Evolutionary conservation across 30 jellyfish, hydroid and myxozoan species (phyloP).

Genomic region (Hydractinia symbiolongicarpus): DNA sequence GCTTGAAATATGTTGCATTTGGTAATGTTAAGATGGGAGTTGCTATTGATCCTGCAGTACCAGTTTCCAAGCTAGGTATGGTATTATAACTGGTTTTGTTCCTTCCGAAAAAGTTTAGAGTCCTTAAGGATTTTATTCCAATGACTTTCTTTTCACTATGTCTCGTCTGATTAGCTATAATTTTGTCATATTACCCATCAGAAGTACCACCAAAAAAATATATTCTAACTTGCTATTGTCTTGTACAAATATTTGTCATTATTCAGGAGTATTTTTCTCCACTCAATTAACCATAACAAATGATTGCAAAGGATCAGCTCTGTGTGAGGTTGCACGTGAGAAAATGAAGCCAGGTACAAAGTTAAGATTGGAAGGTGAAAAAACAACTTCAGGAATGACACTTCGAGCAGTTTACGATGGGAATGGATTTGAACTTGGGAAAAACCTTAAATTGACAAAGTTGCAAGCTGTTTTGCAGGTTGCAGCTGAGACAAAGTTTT

Average conservation of each 20-base stretch:
- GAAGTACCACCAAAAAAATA: too few relatives aligned
- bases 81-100: background rate
- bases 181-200: too few relatives aligned
- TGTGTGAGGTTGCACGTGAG: constrained; percentile 67
- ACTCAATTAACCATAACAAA: constrained; percentile 56
- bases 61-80: constrained; percentile 1
- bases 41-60: constrained; percentile 23
- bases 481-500: constrained; percentile 52
- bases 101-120: too few relatives aligned
- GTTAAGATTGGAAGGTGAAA: constrained; percentile 32
- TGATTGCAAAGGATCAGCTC: constrained; percentile 64
- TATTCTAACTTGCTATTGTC: too few relatives aligned
- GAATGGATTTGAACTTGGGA: constrained; percentile 49
- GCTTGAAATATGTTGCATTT: constrained; percentile 42
- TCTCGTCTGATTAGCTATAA: too few relatives aligned
- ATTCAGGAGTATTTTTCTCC: constrained; percentile 55
- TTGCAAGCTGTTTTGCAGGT: constrained; percentile 39
- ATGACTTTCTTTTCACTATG: too few relatives aligned
- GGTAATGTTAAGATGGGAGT: constrained; percentile 58
- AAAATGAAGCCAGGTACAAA: constrained; percentile 25
- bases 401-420: constrained; percentile 60
- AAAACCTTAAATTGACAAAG: constrained; percentile 29
- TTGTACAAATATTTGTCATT: background rate
- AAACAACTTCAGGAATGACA: constrained; percentile 43
- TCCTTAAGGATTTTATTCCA: too few relatives aligned